Base-by-base conservation (phyloP, 2,797 vertebrate genomes). In the Clarias pachynema region DNA sequence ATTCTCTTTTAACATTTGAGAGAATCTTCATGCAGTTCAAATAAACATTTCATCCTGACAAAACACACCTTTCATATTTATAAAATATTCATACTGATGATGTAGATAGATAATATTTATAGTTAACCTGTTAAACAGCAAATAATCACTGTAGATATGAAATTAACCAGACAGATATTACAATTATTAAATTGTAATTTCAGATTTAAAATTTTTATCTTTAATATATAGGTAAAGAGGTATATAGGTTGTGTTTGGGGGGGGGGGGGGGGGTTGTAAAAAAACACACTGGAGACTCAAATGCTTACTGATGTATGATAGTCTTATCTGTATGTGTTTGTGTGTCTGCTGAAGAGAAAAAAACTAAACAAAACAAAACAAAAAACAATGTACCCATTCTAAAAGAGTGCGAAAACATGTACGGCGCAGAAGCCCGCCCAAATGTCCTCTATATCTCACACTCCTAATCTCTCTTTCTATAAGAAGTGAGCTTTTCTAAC, bases 301-400 rank as follows among this genome's bases (percentile, higher is more conserved):
- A 29, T 79, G 37, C 60, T 79, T 14, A 65, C 24, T 79, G 49
- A 65, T 29, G 24, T 63, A 84, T 37, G 49, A 49, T 57, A 83
- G 18, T 20, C 62, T 65, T 79, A 74, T 82, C 65, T 83, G 65
- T 49, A 37, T 26, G 62, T 66, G 59, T 65, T 78, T 68, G 68
- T 66, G 53, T 34, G 78, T 24, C 29, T 40, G 5, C 15, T 22
- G 49, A 49, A 72, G 65, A 62, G 15, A 60, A 34, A 37, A 66
- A 44, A 44, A 44, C 72, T 87, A 68, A 62, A 7, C 37, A 34
- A 53, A 62, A 40, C 5, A 7, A 78, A 88, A 68, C 4, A 37
- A 86, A 84, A 90, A 62, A 89, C 93, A 94, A 94, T 92, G 88
- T 82, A 20, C 73, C 87, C 83, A 85, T 93, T 93, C 91, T 89